Conservation (phyloP, 1,140 invertebrate genomes). For the Linepithema humile region DNA sequence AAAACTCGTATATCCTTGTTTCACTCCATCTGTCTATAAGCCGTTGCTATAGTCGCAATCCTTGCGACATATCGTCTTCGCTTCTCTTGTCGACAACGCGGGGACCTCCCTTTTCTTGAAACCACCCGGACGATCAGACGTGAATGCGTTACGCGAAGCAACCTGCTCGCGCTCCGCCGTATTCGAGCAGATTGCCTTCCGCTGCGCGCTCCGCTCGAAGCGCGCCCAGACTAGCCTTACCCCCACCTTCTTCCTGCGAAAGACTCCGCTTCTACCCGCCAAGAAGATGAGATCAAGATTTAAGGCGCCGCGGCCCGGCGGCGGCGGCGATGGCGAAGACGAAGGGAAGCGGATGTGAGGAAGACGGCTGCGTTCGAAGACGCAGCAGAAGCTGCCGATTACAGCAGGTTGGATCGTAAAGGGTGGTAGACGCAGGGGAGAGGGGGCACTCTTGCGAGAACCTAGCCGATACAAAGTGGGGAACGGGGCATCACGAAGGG, state of each 20-base stretch:
- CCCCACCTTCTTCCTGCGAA: constrained; percentile 72
- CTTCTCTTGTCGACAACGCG: neutral
- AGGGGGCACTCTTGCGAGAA: neutral
- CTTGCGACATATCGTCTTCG: neutral
- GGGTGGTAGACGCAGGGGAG: neutral
- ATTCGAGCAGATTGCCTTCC: constrained; percentile 84
- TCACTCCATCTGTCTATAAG: neutral
- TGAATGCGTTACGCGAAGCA: constrained; percentile 44
- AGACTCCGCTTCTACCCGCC: neutral
- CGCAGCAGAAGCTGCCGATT: constrained; percentile 34
- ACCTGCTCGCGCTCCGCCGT: constrained; percentile 83
- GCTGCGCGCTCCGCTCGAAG: constrained; percentile 81
- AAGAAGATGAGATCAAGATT: constrained; percentile 82
- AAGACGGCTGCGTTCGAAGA: constrained; percentile 3
- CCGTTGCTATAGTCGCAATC: neutral
- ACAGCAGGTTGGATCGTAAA: constrained; percentile 18
- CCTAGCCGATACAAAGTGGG: constrained; percentile 9
- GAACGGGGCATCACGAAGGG: constrained; percentile 3
- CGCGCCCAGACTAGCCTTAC: constrained; percentile 83
- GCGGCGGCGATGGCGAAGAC: neutral
- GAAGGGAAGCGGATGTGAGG: constrained; percentile 20
- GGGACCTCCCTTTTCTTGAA: neutral
- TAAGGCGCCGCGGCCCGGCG: constrained; percentile 67
- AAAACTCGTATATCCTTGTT: neutral
- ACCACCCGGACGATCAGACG: neutral